Evolutionary conservation across 1,140 invertebrate species (phyloP), one percentile per base, ranked within the genome.

Genomic region (Phortica variegata): DNA sequence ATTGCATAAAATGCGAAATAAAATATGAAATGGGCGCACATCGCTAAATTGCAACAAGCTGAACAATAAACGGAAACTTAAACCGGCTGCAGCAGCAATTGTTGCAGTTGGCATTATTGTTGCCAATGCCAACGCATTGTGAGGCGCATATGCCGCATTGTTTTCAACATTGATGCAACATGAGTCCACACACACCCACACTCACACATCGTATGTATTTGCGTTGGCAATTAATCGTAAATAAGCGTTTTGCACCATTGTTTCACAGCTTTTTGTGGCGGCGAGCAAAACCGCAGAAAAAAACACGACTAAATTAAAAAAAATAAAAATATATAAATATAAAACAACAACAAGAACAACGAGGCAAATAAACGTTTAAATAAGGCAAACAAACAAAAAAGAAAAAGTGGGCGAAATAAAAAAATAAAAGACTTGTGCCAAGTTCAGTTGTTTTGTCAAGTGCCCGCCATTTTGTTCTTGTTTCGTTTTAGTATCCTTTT

Each of bases 21-120:
- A 26, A 26, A 26, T 26, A 26, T 26, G 5, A n/a, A n/a, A n/a
- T n/a, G n/a, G n/a, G n/a, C 10, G 23, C 23, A 26, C 10, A 6
- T 26, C 23, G 23, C 49, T 55, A 61, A 65, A 65, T 60, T 65
- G 65, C 60, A 62, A 60, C 56, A 63, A 66, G 68, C 63, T 66
- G 63, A 60, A 66, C 63, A 66, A 66, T 66, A 68, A 66, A 63
- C 62, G 49, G 63, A 58, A 68, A 66, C 62, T 62, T 66, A 66
- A 66, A 66, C 60, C 54, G 61, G 46, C 49, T 55, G 48, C 50
- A 43, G 16, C 41, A 50, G 47, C 46, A 56, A 43, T 29, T 54
- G 29, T 43, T 51, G 32, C 37, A 54, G 55, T 66, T 66, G 54
- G 57, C 50, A 39, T 58, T 47, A 32, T 44, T 34, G 32, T 13